These are phyloP conservation scores for Sesia bembeciformis DNA, from an alignment of 2,888 invertebrate genomes.

Conservation along the genomic window DNA sequence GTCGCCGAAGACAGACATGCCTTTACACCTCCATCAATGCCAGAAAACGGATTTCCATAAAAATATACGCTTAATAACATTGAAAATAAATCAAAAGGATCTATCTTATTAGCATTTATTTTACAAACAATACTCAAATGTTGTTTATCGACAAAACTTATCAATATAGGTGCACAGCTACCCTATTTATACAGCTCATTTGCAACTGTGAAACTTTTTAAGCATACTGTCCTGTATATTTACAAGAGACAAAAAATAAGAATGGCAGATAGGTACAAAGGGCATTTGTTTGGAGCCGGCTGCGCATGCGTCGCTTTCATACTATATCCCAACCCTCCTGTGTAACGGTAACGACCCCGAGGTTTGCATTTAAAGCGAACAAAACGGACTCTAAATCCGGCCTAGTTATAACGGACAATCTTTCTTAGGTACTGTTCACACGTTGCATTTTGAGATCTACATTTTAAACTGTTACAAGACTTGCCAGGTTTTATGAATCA, in stretches of 20 bases:
- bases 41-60: constrained; percentile 29
- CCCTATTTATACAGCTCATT: constrained; percentile 15
- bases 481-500: neutral
- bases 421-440: neutral
- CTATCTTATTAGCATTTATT: neutral
- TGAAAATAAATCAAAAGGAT: too few relatives aligned
- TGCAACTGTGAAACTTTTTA: constrained; percentile 7
- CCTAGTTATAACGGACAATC: constrained; percentile 44
- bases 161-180: constrained; percentile 1
- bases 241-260: neutral
- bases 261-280: constrained; percentile 18
- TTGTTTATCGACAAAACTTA: neutral
- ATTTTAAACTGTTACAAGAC: neutral
- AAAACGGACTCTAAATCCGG: constrained; percentile 34
- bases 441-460: neutral
- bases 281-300: constrained; percentile 16
- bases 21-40: constrained; percentile 48
- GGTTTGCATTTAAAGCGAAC: constrained; percentile 29
- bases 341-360: constrained; percentile 42
- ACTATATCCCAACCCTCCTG: constrained; percentile 39
- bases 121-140: neutral
- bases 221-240: neutral
- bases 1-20: constrained; percentile 58
- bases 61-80: constrained; percentile 10
- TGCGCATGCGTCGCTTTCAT: constrained; percentile 33